Base-by-base conservation (phyloP, 2,113 vertebrate species). In the Choloepus hoffmanni region DNA sequence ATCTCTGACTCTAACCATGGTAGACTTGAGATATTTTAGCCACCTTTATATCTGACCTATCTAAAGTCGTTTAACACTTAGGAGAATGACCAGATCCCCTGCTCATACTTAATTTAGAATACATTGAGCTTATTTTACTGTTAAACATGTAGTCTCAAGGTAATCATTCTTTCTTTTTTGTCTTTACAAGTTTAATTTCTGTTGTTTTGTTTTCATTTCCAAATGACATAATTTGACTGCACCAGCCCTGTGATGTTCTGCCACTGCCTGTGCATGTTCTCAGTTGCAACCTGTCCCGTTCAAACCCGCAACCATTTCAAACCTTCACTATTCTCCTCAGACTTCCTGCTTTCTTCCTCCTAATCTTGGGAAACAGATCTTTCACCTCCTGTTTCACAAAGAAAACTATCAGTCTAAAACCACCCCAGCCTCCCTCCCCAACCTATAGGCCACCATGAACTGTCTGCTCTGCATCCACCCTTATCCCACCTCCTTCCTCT, bases 21-120 rank as follows among this genome's bases (percentile, higher is more conserved):
- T 50, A 55, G 33, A 84, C 23, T 73, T 91, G n/a, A 90, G 18
- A 26, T 86, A 67, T 28, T 84, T 94, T 73, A 87, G 73, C 65
- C 84, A 95, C 83, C 40, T 48, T 78, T 82, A 15, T 45, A 50
- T 58, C 48, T 83, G 33, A 89, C 30, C 43, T 53, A 26, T 30
- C 48, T 53, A 26, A 30, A 85, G 33, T 55, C 93, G 68, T 77
- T 83, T 96, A 58, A 96, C 92, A 62, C 36, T 65, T 23, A 45
- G 55, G 68, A 68, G 76, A 86, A 76, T 63, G 55, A 40, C 19
- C 60, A 45, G 14, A 63, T 50, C 36, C 21, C 26, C n/a, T 55
- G 30, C 43, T 72, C 33, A 40, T 60, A 45, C 30, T 45, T 68
- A n/a, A 40, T 82, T 94, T 55, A 89, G 62, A n/a, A n/a, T 62